phyloP scores from a whole-genome alignment of 2,888 invertebrate genomes.

The Pammene fasciana region DNA sequence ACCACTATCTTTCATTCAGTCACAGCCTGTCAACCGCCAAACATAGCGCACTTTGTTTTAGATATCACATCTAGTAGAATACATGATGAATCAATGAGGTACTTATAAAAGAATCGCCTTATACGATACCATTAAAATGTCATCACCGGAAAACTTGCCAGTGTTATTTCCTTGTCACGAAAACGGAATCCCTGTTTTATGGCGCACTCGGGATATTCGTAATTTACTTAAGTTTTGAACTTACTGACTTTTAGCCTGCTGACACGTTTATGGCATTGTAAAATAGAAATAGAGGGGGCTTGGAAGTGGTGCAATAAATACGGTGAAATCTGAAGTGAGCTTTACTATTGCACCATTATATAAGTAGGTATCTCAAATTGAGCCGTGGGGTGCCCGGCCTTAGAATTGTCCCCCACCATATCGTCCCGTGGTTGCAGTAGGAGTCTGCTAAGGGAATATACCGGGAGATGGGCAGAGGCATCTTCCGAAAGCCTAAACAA shows the following conservation, averaged over 20 bases:
- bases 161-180: constrained; percentile 13
- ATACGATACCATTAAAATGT: constrained; percentile 24
- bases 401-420: too few relatives aligned
- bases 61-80: too few relatives aligned
- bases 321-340: constrained; percentile 21
- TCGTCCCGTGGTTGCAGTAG: too few relatives aligned
- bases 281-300: constrained; percentile 30
- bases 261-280: constrained; percentile 37
- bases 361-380: too few relatives aligned
- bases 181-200: constrained; percentile 31
- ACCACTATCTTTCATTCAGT: too few relatives aligned
- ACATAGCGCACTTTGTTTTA: too few relatives aligned
- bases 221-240: constrained; percentile 38
- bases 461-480: too few relatives aligned
- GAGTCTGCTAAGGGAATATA: too few relatives aligned
- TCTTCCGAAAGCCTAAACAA: too few relatives aligned
- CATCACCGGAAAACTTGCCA: constrained; percentile 22
- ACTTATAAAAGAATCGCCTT: constrained; percentile 4
- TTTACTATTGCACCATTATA: not conserved
- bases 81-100: too few relatives aligned
- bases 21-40: too few relatives aligned
- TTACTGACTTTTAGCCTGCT: constrained; percentile 29
- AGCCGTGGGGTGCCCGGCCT: too few relatives aligned
- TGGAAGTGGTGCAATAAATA: constrained; percentile 36
- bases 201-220: constrained; percentile 22